These are phyloP conservation scores for Keiferia lycopersicella DNA, from an alignment of 2,888 invertebrate species.

Conservation along the genomic window DNA sequence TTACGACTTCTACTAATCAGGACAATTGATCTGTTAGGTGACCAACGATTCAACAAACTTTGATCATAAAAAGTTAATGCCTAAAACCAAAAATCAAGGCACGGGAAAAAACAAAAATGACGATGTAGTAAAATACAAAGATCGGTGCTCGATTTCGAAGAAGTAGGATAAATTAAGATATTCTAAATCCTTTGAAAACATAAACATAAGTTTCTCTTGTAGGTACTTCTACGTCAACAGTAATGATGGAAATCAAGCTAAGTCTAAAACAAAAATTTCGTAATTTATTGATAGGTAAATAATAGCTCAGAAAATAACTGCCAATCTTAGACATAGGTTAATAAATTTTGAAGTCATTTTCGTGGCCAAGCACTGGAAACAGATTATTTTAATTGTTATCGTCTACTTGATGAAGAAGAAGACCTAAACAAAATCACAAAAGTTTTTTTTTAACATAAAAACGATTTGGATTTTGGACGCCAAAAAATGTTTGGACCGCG, in stretches of 20 bases:
- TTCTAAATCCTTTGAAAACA: neutral
- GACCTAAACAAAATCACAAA: conserved; percentile 28
- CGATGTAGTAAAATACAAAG: conserved; percentile 4
- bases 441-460: conserved; percentile 40
- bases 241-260: no score
- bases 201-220: no score
- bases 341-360: no score
- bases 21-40: conserved; percentile 44
- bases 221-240: no score
- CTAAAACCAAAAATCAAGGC: neutral
- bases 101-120: neutral
- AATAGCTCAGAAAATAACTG: conserved; percentile 8
- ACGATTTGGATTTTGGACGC: conserved; percentile 62
- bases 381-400: no score
- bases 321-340: no score
- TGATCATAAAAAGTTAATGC: conserved; percentile 28
- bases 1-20: conserved; percentile 34
- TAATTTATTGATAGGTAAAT: no score
- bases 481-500: conserved; percentile 72
- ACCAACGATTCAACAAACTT: conserved; percentile 16
- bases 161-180: neutral
- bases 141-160: neutral
- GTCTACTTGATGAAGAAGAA: no score
- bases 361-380: no score
- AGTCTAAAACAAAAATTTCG: no score